Base-by-base conservation (phyloP, 2,113 vertebrate species). In the Oryctolagus cuniculus region DNA sequence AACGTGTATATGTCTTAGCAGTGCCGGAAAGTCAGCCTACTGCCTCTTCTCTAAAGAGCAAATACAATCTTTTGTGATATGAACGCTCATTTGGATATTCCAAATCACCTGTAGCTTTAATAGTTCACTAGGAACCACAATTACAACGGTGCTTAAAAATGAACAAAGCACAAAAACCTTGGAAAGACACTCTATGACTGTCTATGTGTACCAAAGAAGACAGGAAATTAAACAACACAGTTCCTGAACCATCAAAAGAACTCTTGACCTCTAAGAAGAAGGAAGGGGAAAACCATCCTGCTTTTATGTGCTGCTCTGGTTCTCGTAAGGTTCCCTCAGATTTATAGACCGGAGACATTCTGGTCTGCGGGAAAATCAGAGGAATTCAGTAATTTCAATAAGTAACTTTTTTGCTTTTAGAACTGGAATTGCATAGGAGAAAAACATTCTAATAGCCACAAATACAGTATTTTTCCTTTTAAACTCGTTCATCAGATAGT, bases 61-160 rank as follows among this genome's bases (percentile, higher is more conserved):
- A 95, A 89, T 55, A 66, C 55, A 92, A 91, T 34, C n/a, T 87
- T 96, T 73, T 38, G 24, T 87, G 67, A 91, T 36, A 58, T 53
- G 64, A 72, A 44, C 27, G 55, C 29, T 85, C 61, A 77, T 82
- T 93, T 38, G 67, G 49, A 81, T 81, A 96, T 87, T 91, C 66
- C 53, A 74, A 49, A 82, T 90, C 51, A 83, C 44, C 77, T 64
- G 21, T 49, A 81, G 55, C 49, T 80, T 97, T 92, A 88, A 29
- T 63, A 44, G 44, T 75, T 93, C n/a, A 87, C 38, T 79, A 1
- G 19, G 89, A 95, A 79, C 49, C 83, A 84, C 63, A 91, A 49
- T 84, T 51, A 74, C 66, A 94, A 27, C 19, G 44, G 38, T 36
- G 44, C 61, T 90, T 73, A 88, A 82, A 34, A 80, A 89, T 53